Evolutionary conservation across 2,797 vertebrate genomes (phyloP), one percentile per base, ranked within the genome.

Genomic region (Holocentrus rufus): DNA sequence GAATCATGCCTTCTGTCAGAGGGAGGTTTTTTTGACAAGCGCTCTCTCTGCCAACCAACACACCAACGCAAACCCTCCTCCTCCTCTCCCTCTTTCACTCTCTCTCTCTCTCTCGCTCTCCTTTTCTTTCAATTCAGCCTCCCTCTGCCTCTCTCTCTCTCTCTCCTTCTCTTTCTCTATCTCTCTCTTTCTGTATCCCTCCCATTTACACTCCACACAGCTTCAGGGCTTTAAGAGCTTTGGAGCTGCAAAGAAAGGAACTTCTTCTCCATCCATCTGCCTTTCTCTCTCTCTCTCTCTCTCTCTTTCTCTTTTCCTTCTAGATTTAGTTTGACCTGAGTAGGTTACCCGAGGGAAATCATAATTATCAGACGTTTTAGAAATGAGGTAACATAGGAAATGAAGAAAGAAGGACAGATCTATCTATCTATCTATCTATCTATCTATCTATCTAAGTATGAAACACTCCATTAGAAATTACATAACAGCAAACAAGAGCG

Each of bases 1-100:
- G 92, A 93, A 93, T 93, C 92, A 93, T 93, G 90, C 91, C 87
- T 92, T 92, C 90, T 92, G 90, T 92, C 89, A 89, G 89, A 75
- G 85, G 79, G 86, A 86, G 86, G 83, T 80, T 91, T 92, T 90
- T 91, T 87, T 88, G 84, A 87, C 87, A 79, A 85, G 84, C 85
- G 25, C 85, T 83, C 87, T 81, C 83, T 85, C 83, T 90, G 89
- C 87, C 91, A 90, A 88, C 89, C 89, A 85, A 82, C 82, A 91
- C 91, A 91, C 92, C 89, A 87, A 91, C 90, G 89, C 92, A 90
- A 85, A 89, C 75, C 85, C 84, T 88, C 87, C 89, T 84, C 84
- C 80, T 63, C 77, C 81, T 74, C 79, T 75, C 74, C 78, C 34
- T 44, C 54, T 39, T 58, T 59, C 50, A 30, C 39, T 77, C 79